Conservation (phyloP, 2,797 vertebrate species). For the Pseudochirops cupreus region DNA sequence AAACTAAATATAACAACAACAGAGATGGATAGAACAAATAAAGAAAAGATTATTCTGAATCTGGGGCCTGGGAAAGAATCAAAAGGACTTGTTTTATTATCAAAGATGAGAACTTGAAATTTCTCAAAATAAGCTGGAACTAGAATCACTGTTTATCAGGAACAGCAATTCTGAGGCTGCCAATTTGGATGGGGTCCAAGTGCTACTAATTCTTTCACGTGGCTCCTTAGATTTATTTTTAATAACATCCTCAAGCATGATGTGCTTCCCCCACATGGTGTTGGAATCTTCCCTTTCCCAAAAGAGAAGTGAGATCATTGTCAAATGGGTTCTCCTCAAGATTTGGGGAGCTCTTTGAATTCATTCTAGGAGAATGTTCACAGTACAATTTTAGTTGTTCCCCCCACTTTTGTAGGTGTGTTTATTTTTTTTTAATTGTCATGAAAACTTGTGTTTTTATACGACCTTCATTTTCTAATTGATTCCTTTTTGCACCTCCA, state of each 20-base stretch:
- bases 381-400: background rate
- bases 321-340: slow-evolving; percentile 20
- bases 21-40: background rate
- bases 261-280: background rate
- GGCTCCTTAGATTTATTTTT: slow-evolving; percentile 45
- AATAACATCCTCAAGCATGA: slow-evolving; percentile 13
- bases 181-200: slow-evolving; percentile 38
- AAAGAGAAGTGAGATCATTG: slow-evolving; percentile 52
- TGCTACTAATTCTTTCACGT: background rate
- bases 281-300: background rate
- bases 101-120: slow-evolving; percentile 37
- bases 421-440: background rate
- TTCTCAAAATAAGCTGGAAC: slow-evolving; percentile 9
- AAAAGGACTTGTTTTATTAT: slow-evolving; percentile 32
- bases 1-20: background rate
- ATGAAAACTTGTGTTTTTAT: background rate
- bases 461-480: background rate
- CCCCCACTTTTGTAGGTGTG: background rate
- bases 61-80: slow-evolving; percentile 32
- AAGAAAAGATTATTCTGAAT: slow-evolving; percentile 2
- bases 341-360: slow-evolving; percentile 5
- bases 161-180: background rate
- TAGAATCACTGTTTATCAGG: slow-evolving; percentile 41
- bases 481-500: background rate
- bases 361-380: background rate